phyloP scores from a whole-genome alignment of 2,888 invertebrate genomes.

The Drosophila cognata region DNA sequence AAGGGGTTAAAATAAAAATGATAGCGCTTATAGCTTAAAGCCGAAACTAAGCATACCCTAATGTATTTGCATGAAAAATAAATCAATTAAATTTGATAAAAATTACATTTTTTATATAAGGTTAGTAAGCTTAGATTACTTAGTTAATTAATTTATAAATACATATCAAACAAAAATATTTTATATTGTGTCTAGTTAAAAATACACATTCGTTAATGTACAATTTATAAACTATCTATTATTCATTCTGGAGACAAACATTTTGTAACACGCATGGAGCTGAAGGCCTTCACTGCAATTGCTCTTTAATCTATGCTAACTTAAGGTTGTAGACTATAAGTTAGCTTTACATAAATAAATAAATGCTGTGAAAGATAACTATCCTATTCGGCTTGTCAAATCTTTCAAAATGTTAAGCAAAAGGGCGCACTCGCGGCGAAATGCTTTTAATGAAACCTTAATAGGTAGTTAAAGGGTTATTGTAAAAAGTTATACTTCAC shows the following conservation, averaged over 20 bases:
- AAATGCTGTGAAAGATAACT: not conserved
- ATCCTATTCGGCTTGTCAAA: not conserved
- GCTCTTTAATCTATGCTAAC: not conserved
- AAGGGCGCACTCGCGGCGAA: slow-evolving; percentile 5
- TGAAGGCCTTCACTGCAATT: not conserved
- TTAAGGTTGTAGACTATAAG: not conserved
- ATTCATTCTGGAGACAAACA: not conserved
- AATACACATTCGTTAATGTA: not conserved
- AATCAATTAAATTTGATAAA: not conserved
- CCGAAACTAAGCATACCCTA: slow-evolving; percentile 5
- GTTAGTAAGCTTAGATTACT: not conserved
- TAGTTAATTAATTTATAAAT: not conserved
- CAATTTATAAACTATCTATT: not conserved
- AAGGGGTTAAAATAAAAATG: slow-evolving; percentile 7
- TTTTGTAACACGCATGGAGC: not conserved
- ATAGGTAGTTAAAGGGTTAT: slow-evolving; percentile 34
- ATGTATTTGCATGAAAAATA: not conserved
- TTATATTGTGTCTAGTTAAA: not conserved
- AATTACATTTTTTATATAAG: not conserved
- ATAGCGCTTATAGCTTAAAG: not conserved
- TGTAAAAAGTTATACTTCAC: not conserved
- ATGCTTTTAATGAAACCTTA: slow-evolving; percentile 34
- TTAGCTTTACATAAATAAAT: not conserved
- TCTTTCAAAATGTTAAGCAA: not conserved
- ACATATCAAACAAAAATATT: not conserved